Conservation (phyloP, 2,888 invertebrate genomes). For the Amblyjoppa fuscipennis region DNA sequence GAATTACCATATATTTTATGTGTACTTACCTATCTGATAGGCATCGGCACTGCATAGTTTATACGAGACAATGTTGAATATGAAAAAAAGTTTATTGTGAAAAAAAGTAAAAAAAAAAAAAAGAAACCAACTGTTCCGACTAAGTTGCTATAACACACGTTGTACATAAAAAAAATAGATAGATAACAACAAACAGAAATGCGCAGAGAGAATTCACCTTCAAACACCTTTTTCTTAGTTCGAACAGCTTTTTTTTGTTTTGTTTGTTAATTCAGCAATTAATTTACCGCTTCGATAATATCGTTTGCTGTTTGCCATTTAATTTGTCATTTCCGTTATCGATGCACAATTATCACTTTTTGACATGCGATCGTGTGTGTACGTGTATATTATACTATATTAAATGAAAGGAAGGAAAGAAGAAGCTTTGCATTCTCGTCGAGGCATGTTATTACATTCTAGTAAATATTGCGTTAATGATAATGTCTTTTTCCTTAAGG, state of each 20-base stretch:
- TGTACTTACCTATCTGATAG: conserved; percentile 81
- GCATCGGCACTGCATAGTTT: conserved; percentile 82
- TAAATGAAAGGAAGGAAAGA: conserved; percentile 21
- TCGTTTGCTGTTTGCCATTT: conserved; percentile 63
- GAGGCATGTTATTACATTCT: conserved; percentile 65
- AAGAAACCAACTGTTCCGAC: conserved; percentile 71
- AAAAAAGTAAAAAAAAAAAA: conserved; percentile 56
- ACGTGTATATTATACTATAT: conserved; percentile 54
- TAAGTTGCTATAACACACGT: conserved; percentile 74
- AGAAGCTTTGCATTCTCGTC: conserved; percentile 72
- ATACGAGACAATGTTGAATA: conserved; percentile 77
- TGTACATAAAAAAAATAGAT: conserved; percentile 76
- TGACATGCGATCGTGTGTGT: conserved; percentile 60
- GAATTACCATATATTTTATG: conserved; percentile 82
- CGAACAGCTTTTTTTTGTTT: conserved; percentile 69
- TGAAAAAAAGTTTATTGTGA: conserved; percentile 72
- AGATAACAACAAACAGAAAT: conserved; percentile 63
- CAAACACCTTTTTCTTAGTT: conserved; percentile 58
- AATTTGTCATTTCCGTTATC: conserved; percentile 68
- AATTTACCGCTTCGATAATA: conserved; percentile 75
- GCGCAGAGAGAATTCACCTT: conserved; percentile 62
- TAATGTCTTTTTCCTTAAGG: conserved; percentile 74
- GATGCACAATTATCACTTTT: conserved; percentile 77
- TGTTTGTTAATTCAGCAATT: conserved; percentile 73
- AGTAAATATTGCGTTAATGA: conserved; percentile 51